Evolutionary conservation across 2,888 invertebrate species (phyloP), one percentile per base, ranked within the genome.

Genomic region (Zaprionus lineosus): DNA sequence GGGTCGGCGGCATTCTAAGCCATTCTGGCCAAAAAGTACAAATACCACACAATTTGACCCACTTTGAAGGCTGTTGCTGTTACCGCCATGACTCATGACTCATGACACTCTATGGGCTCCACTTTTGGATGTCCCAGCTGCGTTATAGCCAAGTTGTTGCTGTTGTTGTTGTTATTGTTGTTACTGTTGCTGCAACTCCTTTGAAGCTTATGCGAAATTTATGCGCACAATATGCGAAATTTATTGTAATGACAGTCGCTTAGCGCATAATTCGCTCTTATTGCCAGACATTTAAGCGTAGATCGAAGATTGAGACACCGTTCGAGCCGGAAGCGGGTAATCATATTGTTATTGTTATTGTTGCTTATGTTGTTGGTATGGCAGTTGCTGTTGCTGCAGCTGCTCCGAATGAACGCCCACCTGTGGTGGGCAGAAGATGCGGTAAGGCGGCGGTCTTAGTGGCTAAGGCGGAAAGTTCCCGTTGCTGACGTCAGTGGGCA

Each of bases 341-440:
- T 78, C 86, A 85, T 59, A 73, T 62, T 58, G 34, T 66, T 62
- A 41, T 67, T 67, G 47, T 50, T 71, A 37, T 39, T 59, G 55
- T 61, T 37, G 14, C n/a, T n/a, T n/a, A n/a, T n/a, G n/a, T n/a
- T n/a, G n/a, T n/a, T n/a, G n/a, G n/a, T n/a, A n/a, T n/a, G n/a
- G n/a, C n/a, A n/a, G 48, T 52, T 34, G 53, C 31, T 58, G 51
- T 15, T 37, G 36, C 33, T 43, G 58, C 76, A 69, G 78, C 84
- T 85, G 86, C 79, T 85, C 84, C 77, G 85, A 77, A 85, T 77
- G 79, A n/a, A 59, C 85, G 85, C 77, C 77, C 83, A 74, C 71
- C 75, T 74, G 71, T 28, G 55, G 26, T 24, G 6, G 31, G 21
- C 60, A 8, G 68, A 59, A 59, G 68, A 60, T 47, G 74, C 58